Conservation (phyloP, 1,140 invertebrate species). For the Vanessa atalanta region DNA sequence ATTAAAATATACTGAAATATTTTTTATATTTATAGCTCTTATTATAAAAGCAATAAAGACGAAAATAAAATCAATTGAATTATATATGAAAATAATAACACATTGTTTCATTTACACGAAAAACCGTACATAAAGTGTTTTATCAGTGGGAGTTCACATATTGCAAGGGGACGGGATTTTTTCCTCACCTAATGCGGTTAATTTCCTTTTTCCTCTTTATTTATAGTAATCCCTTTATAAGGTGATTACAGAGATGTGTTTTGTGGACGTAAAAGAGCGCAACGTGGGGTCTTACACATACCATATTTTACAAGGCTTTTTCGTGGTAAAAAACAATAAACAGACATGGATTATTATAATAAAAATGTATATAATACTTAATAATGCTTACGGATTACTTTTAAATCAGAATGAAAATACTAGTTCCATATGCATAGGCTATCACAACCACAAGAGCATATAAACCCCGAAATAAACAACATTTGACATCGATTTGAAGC, state of each 20-base stretch:
- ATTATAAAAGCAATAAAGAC: background rate
- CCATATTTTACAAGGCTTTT: constrained; percentile 31
- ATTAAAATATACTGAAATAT: background rate
- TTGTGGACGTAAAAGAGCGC: constrained; percentile 74
- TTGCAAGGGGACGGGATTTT: constrained; percentile 73
- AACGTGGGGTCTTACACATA: constrained; percentile 55
- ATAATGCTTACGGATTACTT: too few species aligned
- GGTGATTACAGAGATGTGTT: constrained; percentile 79
- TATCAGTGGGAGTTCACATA: constrained; percentile 78
- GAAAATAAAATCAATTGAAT: background rate
- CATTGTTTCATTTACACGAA: constrained; percentile 74
- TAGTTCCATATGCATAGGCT: too few species aligned
- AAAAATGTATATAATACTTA: background rate
- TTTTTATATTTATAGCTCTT: background rate
- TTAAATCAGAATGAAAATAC: too few species aligned
- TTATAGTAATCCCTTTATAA: constrained; percentile 81
- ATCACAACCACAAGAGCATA: too few species aligned
- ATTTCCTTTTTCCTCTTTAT: constrained; percentile 78
- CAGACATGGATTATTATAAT: constrained; percentile 20
- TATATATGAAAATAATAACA: constrained; percentile 45
- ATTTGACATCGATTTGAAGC: too few species aligned
- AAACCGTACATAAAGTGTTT: constrained; percentile 72
- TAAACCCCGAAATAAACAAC: too few species aligned
- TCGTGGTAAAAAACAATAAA: constrained; percentile 45
- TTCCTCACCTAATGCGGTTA: constrained; percentile 78